Percentiles rank a stretch among this genome's conserved stretches.
phyloP scores from a whole-genome alignment of 2,797 vertebrate genomes.

The Fistularia tabacaria region DNA sequence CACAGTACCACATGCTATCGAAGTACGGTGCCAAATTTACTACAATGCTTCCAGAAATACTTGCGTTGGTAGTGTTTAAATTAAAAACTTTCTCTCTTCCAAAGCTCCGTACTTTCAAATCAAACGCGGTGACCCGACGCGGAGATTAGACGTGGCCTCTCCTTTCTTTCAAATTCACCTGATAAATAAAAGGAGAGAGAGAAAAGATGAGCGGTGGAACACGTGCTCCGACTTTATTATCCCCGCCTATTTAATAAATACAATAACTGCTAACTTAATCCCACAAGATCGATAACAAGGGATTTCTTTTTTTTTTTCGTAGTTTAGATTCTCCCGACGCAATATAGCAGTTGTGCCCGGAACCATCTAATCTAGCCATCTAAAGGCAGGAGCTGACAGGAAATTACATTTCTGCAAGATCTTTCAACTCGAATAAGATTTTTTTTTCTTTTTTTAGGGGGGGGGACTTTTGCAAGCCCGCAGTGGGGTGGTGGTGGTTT shows the following conservation, averaged over 20 bases:
- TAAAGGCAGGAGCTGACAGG: constrained; percentile 34
- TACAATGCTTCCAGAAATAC: no score
- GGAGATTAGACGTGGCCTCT: no score
- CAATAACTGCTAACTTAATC: constrained; percentile 9
- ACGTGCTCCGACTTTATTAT: constrained; percentile 15
- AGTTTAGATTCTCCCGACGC: constrained; percentile 25
- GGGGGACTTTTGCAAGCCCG: constrained; percentile 6
- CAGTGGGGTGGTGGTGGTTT: constrained; percentile 22
- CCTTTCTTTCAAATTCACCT: no score
- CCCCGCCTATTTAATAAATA: constrained; percentile 4
- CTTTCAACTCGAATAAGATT: background rate
- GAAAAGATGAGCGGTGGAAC: no score
- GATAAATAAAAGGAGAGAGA: no score
- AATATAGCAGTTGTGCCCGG: constrained; percentile 26
- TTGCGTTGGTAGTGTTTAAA: no score
- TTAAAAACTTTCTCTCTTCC: no score
- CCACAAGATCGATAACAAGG: constrained; percentile 16
- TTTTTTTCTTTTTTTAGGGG: background rate
- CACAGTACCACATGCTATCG: no score
- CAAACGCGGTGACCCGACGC: no score
- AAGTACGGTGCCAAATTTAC: no score
- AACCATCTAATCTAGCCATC: constrained; percentile 41
- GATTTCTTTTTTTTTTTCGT: constrained; percentile 1
- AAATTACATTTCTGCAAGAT: constrained; percentile 45
- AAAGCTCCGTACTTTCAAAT: no score